These are phyloP conservation scores for Nephrotoma flavescens DNA, from an alignment of 2,888 invertebrate species.

Conservation along the genomic window DNA sequence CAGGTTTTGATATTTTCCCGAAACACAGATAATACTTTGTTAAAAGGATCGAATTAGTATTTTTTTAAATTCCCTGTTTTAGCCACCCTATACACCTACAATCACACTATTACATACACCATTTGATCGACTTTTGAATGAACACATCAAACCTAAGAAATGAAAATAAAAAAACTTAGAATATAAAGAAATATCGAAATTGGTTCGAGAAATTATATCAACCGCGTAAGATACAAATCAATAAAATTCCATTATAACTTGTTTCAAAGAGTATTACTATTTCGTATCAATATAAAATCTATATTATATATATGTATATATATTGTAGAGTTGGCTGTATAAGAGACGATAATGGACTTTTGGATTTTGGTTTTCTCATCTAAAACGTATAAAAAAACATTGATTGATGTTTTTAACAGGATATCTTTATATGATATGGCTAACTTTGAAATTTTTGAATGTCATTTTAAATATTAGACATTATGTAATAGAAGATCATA, in stretches of 20 bases:
- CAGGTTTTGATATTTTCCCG: too few relatives aligned
- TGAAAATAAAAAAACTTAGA: background rate
- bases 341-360: background rate
- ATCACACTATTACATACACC: background rate
- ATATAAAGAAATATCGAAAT: background rate
- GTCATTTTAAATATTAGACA: background rate
- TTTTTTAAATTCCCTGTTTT: too few relatives aligned
- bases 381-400: background rate
- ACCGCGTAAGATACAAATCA: background rate
- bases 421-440: background rate
- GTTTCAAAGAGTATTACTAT: background rate
- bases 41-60: too few relatives aligned
- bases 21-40: too few relatives aligned
- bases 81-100: background rate
- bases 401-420: background rate
- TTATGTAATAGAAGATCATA: background rate
- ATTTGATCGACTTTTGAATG: constrained; percentile 3
- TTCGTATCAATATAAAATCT: background rate
- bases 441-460: background rate
- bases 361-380: background rate
- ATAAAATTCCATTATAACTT: constrained; percentile 4
- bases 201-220: constrained; percentile 1
- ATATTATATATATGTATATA: background rate
- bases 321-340: background rate
- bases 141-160: constrained; percentile 1